Conservation (phyloP, 2,888 invertebrate species). For the Ophioninae sp. region DNA sequence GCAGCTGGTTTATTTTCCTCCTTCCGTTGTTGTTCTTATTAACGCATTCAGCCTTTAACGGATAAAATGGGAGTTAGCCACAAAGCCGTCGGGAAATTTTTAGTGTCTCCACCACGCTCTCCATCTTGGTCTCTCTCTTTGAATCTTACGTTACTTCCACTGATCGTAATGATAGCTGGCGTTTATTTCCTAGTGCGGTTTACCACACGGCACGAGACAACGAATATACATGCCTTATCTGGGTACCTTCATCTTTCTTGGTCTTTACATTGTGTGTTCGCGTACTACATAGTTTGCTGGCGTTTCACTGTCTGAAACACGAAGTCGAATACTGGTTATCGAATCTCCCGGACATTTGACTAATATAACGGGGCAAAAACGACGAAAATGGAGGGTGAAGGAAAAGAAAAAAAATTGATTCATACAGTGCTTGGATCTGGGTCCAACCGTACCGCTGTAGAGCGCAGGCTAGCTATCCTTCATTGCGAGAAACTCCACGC, state of each 20-base stretch:
- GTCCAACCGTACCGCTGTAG: too few species aligned
- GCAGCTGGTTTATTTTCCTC: too few species aligned
- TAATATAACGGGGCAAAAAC: slow-evolving; percentile 2
- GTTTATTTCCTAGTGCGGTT: slow-evolving; percentile 75
- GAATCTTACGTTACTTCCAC: slow-evolving; percentile 12
- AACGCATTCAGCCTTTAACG: too few species aligned
- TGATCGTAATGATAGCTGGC: slow-evolving; percentile 73
- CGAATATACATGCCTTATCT: not conserved
- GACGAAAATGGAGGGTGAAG: not conserved
- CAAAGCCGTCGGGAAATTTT: too few species aligned
- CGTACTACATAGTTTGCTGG: slow-evolving; percentile 12
- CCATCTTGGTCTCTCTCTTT: not conserved
- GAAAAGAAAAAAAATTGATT: slow-evolving; percentile 54
- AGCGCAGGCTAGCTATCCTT: not conserved
- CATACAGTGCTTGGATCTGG: slow-evolving; percentile 4
- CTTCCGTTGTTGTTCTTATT: too few species aligned
- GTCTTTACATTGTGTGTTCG: not conserved
- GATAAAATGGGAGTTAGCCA: too few species aligned
- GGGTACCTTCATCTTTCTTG: not conserved
- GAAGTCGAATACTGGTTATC: slow-evolving; percentile 4
- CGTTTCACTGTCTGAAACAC: slow-evolving; percentile 16
- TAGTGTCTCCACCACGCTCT: too few species aligned
- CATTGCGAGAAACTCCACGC: not conserved
- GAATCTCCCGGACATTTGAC: slow-evolving; percentile 2
- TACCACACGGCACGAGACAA: slow-evolving; percentile 72